Percentiles rank a stretch among this genome's conserved stretches.
Conservation (phyloP, 2,797 vertebrate species). For the Cryptoblepharus egeriae region DNA sequence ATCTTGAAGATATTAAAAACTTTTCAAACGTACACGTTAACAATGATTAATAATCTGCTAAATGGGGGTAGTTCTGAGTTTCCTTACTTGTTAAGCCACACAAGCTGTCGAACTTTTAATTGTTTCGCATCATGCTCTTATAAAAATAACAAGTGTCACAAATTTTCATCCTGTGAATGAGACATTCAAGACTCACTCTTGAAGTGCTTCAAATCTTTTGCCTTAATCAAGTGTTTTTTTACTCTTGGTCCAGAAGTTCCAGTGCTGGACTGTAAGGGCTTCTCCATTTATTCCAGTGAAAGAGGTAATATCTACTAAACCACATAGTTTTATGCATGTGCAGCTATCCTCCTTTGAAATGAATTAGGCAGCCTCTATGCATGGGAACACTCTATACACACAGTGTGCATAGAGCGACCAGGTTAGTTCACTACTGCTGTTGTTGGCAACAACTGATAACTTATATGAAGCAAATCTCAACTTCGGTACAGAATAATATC, state of each 20-base stretch:
- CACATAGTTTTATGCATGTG: neutral
- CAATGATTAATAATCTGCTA: conserved; percentile 54
- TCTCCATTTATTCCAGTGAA: neutral
- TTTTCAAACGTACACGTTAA: conserved; percentile 54
- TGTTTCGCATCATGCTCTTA: neutral
- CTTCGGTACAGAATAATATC: neutral
- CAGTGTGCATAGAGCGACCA: neutral
- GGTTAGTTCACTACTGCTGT: neutral
- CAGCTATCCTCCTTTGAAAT: neutral
- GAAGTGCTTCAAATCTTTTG: neutral
- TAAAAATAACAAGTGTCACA: neutral
- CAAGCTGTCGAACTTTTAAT: neutral
- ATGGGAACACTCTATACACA: neutral
- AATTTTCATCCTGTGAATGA: neutral
- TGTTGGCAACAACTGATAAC: neutral
- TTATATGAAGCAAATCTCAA: neutral
- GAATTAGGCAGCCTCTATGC: neutral
- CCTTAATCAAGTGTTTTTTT: neutral
- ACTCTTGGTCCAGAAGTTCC: neutral
- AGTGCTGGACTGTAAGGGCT: too few species aligned
- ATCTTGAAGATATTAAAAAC: conserved; percentile 49
- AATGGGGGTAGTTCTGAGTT: neutral
- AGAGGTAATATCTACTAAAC: neutral
- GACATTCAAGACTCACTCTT: neutral
- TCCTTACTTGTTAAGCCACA: conserved; percentile 49